phyloP scores from a whole-genome alignment of 1,140 invertebrate species.

The Drosophila tropicalis region DNA sequence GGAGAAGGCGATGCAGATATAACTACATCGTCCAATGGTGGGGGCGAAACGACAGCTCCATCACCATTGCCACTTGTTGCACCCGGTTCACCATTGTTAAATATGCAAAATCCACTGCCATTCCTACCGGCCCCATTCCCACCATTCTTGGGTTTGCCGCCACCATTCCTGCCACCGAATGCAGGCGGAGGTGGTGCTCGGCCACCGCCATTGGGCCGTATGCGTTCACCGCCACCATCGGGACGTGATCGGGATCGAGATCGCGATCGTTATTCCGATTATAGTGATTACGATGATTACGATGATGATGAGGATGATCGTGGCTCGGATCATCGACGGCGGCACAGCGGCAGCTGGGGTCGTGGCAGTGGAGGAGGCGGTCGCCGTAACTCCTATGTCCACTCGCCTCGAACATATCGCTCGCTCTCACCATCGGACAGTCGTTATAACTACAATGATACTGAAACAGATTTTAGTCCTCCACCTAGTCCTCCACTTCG shows the following conservation, averaged over 20 bases:
- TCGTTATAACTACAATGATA: slow-evolving; percentile 81
- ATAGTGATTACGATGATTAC: slow-evolving; percentile 71
- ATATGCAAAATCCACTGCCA: slow-evolving; percentile 82
- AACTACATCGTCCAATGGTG: slow-evolving; percentile 53
- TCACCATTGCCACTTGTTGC: slow-evolving; percentile 83
- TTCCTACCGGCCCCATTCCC: slow-evolving; percentile 85
- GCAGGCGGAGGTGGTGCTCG: slow-evolving; percentile 84
- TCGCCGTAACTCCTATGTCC: slow-evolving; percentile 61
- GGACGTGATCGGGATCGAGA: slow-evolving; percentile 48
- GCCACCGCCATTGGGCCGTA: slow-evolving; percentile 86
- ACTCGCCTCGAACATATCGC: slow-evolving; percentile 76
- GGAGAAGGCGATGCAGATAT: slow-evolving; percentile 44
- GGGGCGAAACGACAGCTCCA: slow-evolving; percentile 52
- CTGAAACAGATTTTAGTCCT: slow-evolving; percentile 82
- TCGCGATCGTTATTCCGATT: slow-evolving; percentile 61
- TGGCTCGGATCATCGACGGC: slow-evolving; percentile 44
- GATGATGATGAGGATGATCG: slow-evolving; percentile 71
- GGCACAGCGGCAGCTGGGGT: slow-evolving; percentile 68
- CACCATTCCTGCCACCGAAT: slow-evolving; percentile 84
- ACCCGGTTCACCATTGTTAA: slow-evolving; percentile 71
- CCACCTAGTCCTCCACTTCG: slow-evolving; percentile 66
- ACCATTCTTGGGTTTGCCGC: slow-evolving; percentile 83
- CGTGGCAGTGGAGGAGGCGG: slow-evolving; percentile 45
- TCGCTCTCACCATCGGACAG: slow-evolving; percentile 78
- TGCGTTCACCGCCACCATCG: slow-evolving; percentile 86